Evolutionary conservation across 2,113 vertebrate species (phyloP), one percentile per base, ranked within the genome.

Genomic region (Leucosticte australis): DNA sequence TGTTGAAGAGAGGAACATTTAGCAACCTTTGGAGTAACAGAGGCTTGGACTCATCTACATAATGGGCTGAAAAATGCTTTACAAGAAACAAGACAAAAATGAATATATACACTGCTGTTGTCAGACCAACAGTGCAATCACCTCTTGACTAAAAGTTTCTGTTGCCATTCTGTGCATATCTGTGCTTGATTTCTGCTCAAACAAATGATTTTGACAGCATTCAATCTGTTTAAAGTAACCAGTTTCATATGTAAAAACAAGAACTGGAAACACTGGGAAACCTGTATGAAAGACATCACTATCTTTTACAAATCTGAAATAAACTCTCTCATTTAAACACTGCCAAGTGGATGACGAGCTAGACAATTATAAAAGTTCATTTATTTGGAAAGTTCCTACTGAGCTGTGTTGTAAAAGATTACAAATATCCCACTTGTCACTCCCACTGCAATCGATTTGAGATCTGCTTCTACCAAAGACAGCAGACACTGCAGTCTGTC

Each of bases 11-110:
- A 33, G 18, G 12, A 80, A 47, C 3, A 39, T 28, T 56, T 26
- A 65, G 1, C 1, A 1, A 13, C 0, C 0, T 52, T 46, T n/a
- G 19, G 11, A 47, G 8, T 39, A 69, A 47, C 1, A 8, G 13
- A 46, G 33, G 8, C 7, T 76, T 49, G n/a, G 11, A 55, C 10
- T 69, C 5, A 60, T 6, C 15, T 60, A 21, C 11, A 10, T 49
- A 21, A 16, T 27, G 14, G 33, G 5, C 3, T 52, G 31, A 81
- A 33, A 5, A 81, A 44, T 13, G 2, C 2, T 11, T 77, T 69
- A 26, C 7, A 33, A 71, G 37, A 78, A 77, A 62, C 18, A 6
- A 19, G 2, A 27, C 2, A 71, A 57, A 91, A 47, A 14, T 15
- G 0, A 21, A 26, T 46, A 49, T 12, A 49, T 23, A n/a, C 8